Base-by-base conservation (phyloP, 1,140 invertebrate genomes). In the Leptinotarsa defecta region DNA sequence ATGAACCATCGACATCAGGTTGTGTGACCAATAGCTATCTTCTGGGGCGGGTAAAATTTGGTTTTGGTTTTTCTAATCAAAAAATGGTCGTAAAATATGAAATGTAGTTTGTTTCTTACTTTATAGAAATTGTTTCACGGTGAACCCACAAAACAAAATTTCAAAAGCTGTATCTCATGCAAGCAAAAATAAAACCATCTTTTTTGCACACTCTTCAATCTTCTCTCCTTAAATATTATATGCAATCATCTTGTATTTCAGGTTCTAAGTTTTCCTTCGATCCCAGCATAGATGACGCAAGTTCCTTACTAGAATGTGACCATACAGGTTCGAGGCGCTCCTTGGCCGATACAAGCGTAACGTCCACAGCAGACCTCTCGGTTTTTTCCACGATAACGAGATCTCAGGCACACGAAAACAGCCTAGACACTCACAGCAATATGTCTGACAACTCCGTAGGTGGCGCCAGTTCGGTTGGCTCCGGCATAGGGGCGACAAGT, bases 281-380 rank as follows among this genome's bases (percentile, higher is more conserved):
- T 83, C 89, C 89, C 48, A 91, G 90, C 81, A 87, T 92, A 68
- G 91, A 92, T 68, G 91, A 92, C 76, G 89, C 89, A 57, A 89
- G 89, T 82, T 92, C 91, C 69, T 85, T 91, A 22, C 77, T 88
- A 24, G 88, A 88, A 61, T 87, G 86, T 69, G 86, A 88, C 6
- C 86, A 87, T 61, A 88, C 88, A 72, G 91, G 92, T 22, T 94
- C 93, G 5, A 86, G 92, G 72, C 89, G 92, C 22, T 95, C 93
- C 34, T 87, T 95, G 49, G 93, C 93, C 15, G 93, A 94, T 78
- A 95, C 94, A 3, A 94, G 92, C 71, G 92, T 94, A 20, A 95
- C 93, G 1, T 95, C 94, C 13, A 94, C 93, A 4, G 93, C 93
- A 3, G 93, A 94, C 84, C 86, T 94, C 22, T 94, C 92, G 74